phyloP scores from a whole-genome alignment of 2,888 invertebrate species.

The Lacanobia wlatinum region DNA sequence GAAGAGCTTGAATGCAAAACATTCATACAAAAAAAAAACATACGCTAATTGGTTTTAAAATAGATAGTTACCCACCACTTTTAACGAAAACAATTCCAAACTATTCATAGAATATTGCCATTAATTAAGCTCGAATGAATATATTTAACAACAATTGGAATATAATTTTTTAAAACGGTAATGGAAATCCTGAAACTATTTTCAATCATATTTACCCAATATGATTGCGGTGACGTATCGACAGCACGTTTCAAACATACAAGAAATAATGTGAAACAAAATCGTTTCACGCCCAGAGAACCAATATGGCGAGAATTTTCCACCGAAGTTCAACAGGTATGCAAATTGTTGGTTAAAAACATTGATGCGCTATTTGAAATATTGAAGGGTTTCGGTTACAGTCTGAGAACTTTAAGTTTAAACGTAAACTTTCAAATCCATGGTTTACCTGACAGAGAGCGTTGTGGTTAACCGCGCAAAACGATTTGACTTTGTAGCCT shows the following conservation, averaged over 20 bases:
- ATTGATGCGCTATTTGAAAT: constrained; percentile 77
- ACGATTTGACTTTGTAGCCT: constrained; percentile 89
- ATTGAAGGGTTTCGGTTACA: constrained; percentile 79
- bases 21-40: constrained; percentile 8
- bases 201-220: constrained; percentile 54
- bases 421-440: constrained; percentile 87
- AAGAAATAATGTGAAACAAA: constrained; percentile 72
- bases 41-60: constrained; percentile 4
- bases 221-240: constrained; percentile 58
- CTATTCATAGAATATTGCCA: background rate
- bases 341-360: constrained; percentile 76
- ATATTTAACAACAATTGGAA: background rate
- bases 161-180: background rate
- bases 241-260: constrained; percentile 67
- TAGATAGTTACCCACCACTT: background rate
- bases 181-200: constrained; percentile 20
- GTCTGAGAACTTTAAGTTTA: constrained; percentile 78
- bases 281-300: constrained; percentile 69
- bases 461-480: constrained; percentile 89
- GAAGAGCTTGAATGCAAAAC: constrained; percentile 9
- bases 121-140: background rate
- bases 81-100: background rate
- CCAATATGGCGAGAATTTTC: constrained; percentile 62
- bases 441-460: constrained; percentile 86
- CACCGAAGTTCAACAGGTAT: constrained; percentile 80